Conservation (phyloP, 2,113 vertebrate genomes). For the Rhinolophus sinicus region DNA sequence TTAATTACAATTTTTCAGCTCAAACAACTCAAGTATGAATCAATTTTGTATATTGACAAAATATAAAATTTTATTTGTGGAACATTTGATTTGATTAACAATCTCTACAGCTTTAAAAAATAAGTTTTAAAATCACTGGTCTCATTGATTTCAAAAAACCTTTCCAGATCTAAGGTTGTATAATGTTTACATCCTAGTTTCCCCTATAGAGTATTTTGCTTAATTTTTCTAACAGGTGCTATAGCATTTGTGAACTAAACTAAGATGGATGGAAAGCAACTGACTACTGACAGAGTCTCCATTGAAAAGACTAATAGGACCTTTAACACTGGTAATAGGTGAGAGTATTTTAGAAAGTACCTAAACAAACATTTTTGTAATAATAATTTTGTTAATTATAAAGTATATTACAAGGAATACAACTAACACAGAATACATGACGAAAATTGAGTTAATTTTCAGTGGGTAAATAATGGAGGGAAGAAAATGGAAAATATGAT, state of each 20-base stretch:
- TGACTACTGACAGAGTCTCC: not conserved
- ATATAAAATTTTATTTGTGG: not conserved
- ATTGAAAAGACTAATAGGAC: not conserved
- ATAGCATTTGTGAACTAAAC: not conserved
- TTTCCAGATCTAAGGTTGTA: not conserved
- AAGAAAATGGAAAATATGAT: not conserved
- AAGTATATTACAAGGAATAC: not conserved
- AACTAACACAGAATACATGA: not conserved
- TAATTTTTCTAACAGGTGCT: not conserved
- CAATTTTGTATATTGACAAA: not conserved
- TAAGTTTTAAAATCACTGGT: not conserved
- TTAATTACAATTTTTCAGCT: not conserved
- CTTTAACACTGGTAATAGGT: not conserved
- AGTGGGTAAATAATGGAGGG: not conserved
- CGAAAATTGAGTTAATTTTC: not conserved
- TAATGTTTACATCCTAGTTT: not conserved
- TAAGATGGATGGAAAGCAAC: not conserved
- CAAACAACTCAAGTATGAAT: not conserved
- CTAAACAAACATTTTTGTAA: not conserved
- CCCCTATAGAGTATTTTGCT: not conserved
- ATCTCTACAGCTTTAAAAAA: not conserved
- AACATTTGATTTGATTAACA: not conserved
- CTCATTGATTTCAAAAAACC: not conserved
- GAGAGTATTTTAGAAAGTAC: not conserved
- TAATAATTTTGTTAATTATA: not conserved